Base-by-base conservation (phyloP, 1,140 invertebrate species). In the Hydropsyche tenuis region DNA sequence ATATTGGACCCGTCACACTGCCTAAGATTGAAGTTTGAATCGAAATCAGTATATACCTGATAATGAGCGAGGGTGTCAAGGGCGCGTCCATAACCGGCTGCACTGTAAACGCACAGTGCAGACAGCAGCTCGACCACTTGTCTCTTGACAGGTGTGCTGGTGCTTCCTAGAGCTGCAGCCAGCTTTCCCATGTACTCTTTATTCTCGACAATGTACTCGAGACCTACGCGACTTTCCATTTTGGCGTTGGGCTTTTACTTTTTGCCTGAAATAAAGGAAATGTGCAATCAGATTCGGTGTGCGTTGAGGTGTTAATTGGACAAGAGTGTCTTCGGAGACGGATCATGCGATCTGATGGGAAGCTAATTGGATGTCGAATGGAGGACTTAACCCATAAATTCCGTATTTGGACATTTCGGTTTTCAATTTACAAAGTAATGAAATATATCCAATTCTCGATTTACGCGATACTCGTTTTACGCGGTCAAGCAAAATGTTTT, bases 161-260 rank as follows among this genome's bases (percentile, higher is more conserved):
- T 91, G 48, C 93, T 94, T 82, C 94, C 93, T 80, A 97, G 86
- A 76, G 94, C 94, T 86, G 90, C 91, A 45, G 95, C 95, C 80
- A 97, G 89, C 85, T 97, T 96, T 66, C 89, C 88, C 77, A 94
- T 94, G 85, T 97, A 97, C 83, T 96, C 94, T 75, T 91, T 91
- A 85, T 96, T 95, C 82, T 96, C 94, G 69, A 96, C 93, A 81
- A 97, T 96, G 83, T 95, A 96, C 87, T 96, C 94, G 82, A 96
- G 88, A 79, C 94, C 94, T 81, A 95, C 92, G 79, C 93, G 89
- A 78, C 93, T 94, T 87, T 95, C 93, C 93, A 94, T 94, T 78
- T 74, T 71, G 46, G 14, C 12, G 22, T 12, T 30, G 18, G 18
- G 56, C 23, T 72, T 27, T 60, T 62, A 25, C 16, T 22, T 51